These are phyloP conservation scores for Saguinus midas DNA, from an alignment of 2,113 vertebrate genomes.

Conservation along the genomic window DNA sequence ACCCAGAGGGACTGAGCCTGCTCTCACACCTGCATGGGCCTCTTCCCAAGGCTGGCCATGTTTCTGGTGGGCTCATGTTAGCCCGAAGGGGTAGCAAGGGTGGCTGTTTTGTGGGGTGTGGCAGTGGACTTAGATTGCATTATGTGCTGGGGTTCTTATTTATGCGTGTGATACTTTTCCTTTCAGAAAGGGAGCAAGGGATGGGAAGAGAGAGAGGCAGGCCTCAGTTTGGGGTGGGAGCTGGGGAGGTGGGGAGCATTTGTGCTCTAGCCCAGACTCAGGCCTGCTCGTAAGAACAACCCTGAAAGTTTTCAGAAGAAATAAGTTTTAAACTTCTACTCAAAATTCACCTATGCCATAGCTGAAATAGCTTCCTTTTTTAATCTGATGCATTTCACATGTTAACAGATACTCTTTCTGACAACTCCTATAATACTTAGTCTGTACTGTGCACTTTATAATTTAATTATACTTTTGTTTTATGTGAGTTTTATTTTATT, in stretches of 20 bases:
- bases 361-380: slow-evolving; percentile 11
- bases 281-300: not conserved
- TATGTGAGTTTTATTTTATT: slow-evolving; percentile 47
- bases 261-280: not conserved
- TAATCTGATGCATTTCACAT: not conserved
- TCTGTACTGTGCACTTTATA: not conserved
- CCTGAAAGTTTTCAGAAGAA: not conserved
- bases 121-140: not conserved
- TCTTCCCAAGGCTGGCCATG: not conserved
- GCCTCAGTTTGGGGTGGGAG: not conserved
- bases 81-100: accelerated
- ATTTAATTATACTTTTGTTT: slow-evolving; percentile 54
- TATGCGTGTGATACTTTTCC: not conserved
- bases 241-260: not conserved
- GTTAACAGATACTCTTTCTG: slow-evolving; percentile 19
- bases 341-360: not conserved
- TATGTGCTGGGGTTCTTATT: not conserved
- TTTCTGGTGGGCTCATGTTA: not conserved
- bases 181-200: not conserved
- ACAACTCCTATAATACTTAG: slow-evolving; percentile 35
- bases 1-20: not conserved
- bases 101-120: not conserved
- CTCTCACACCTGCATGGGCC: not conserved
- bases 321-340: not conserved
- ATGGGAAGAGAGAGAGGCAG: not conserved